Evolutionary conservation across 2,797 vertebrate genomes (phyloP), one percentile per base, ranked within the genome.

Genomic region (Stomatorhinus walkeri): DNA sequence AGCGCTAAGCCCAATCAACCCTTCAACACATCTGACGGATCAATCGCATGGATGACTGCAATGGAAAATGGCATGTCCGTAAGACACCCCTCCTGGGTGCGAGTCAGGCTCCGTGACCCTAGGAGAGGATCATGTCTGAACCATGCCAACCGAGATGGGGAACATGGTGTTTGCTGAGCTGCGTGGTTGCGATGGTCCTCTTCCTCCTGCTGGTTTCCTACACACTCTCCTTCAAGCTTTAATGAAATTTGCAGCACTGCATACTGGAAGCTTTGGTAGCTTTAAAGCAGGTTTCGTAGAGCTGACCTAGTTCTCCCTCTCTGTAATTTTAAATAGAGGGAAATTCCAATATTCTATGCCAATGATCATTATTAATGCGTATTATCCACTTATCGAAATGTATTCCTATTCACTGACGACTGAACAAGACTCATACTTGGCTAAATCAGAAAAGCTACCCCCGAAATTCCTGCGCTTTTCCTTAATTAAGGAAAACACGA

Each of bases 1-100:
- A 43, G 88, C 36, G 46, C 89, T 85, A 86, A 89, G 76, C 86
- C 88, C 88, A 88, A 90, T 90, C 68, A 88, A 87, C 89, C 14
- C 89, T 91, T 90, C 68, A 89, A 85, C 88, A n/a, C 90, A 88
- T 61, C 59, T 85, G 56, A 88, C 87, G 85, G 90, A 89, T 68
- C 72, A 88, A 56, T 86, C 49, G 56, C 85, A 86, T 49, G 85
- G 85, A 56, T 86, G 85, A 36, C 19, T 86, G 85, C 81, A 88
- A 56, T 89, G 87, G 56, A 52, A 90, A 89, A 90, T 40, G 7
- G 56, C 6, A 85, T 81, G 85, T 36, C 28, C 7, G 10, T 86
- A 12, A 86, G 28, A 7, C 51, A 8, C 28, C 28, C 51, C 5
- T 86, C 16, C 51, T 8, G 48, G 51, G 28, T 14, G 4, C 12